Evolutionary conservation across 2,888 invertebrate species (phyloP).

Genomic region (Elegia similella): DNA sequence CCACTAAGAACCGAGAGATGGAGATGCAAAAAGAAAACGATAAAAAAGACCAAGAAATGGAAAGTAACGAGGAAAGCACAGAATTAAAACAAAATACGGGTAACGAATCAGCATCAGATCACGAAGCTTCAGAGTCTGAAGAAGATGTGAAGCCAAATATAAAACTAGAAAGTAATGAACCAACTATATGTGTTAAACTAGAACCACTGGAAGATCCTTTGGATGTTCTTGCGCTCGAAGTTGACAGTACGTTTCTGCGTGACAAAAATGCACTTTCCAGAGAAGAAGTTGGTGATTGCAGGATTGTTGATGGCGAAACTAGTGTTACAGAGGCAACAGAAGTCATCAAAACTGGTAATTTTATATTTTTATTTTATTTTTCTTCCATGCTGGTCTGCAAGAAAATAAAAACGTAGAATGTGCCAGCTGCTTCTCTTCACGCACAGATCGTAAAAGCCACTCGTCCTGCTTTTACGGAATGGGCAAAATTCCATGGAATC

Average conservation of each 20-base stretch:
- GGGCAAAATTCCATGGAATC: too few species aligned
- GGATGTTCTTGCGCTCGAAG: constrained; percentile 27
- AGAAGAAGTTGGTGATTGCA: constrained; percentile 33
- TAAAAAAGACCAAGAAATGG: not conserved
- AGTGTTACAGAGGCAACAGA: constrained; percentile 49
- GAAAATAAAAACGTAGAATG: too few species aligned
- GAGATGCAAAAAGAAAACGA: not conserved
- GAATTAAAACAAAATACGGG: not conserved
- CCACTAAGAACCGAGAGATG: constrained; percentile 32
- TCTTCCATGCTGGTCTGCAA: too few species aligned
- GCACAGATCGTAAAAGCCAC: too few species aligned
- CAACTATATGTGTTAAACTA: constrained; percentile 34
- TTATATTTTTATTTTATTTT: constrained; percentile 3
- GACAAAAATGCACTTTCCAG: constrained; percentile 48
- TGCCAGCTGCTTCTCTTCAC: too few species aligned
- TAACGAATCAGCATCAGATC: not conserved
- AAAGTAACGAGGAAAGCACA: not conserved
- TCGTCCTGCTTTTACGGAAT: too few species aligned
- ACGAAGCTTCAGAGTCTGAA: not conserved
- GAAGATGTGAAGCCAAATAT: constrained; percentile 8
- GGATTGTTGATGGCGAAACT: constrained; percentile 44
- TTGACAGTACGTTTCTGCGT: constrained; percentile 42
- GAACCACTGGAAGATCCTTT: constrained; percentile 30
- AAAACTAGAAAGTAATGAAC: constrained; percentile 10
- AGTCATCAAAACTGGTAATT: constrained; percentile 47